Conservation (phyloP, 1,140 invertebrate genomes). For the Drosophila gunungcola region DNA sequence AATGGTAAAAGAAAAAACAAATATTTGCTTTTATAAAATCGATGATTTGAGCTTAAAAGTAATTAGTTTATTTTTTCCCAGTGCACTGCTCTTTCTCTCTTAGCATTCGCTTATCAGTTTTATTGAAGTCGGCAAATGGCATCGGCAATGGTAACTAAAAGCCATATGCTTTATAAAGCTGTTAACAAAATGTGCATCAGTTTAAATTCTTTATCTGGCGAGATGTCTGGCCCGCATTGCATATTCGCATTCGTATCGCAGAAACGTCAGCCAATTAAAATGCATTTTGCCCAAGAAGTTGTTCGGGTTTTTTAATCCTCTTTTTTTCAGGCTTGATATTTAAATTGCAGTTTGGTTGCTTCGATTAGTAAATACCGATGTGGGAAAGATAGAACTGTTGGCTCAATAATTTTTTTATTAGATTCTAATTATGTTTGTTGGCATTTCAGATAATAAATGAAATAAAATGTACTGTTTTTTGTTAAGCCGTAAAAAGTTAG, state of each 20-base stretch:
- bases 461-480: background rate
- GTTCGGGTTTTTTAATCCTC: constrained; percentile 39
- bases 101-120: constrained; percentile 75
- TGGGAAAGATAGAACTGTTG: background rate
- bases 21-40: too few species aligned
- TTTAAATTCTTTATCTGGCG: constrained; percentile 81
- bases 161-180: constrained; percentile 82
- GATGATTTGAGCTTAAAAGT: too few species aligned
- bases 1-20: too few species aligned
- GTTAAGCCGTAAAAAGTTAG: background rate
- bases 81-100: constrained; percentile 23
- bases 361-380: constrained; percentile 22
- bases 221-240: constrained; percentile 77
- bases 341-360: constrained; percentile 40
- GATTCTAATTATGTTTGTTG: background rate
- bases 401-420: background rate
- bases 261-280: constrained; percentile 79
- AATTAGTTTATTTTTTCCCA: background rate
- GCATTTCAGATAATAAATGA: background rate
- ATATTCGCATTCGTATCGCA: constrained; percentile 63
- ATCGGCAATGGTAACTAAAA: constrained; percentile 71
- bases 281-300: constrained; percentile 73
- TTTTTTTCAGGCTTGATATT: constrained; percentile 9
- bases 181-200: constrained; percentile 83
- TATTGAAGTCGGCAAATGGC: constrained; percentile 77